Conservation (phyloP, 53 echinoderm and acorn worm genomes). For the Antedon mediterranea region DNA sequence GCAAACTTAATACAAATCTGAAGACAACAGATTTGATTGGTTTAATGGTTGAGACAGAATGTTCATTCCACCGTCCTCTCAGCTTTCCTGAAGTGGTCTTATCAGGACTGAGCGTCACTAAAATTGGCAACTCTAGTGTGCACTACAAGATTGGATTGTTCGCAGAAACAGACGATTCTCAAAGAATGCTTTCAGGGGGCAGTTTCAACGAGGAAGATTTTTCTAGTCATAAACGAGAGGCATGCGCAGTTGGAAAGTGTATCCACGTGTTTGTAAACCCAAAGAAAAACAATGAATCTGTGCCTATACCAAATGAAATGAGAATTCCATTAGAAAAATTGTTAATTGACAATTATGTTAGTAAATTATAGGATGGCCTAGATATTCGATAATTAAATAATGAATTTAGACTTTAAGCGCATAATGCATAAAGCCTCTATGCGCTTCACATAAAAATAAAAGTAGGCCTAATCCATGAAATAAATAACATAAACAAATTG, state of each 20-base stretch:
- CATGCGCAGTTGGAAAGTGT: conserved; percentile 65
- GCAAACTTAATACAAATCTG: conserved; percentile 30
- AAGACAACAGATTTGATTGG: conserved; percentile 34
- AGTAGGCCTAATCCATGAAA: no score
- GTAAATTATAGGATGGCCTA: conserved; percentile 3
- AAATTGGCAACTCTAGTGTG: conserved; percentile 69
- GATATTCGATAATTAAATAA: no score
- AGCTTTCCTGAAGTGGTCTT: conserved; percentile 48
- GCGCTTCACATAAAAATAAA: no score
- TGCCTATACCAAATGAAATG: conserved; percentile 11
- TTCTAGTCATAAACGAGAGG: conserved; percentile 8
- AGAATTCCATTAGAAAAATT: conserved; percentile 29
- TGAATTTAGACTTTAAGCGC: no score
- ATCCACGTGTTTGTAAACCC: conserved; percentile 71
- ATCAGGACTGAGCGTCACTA: conserved; percentile 43
- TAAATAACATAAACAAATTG: no score
- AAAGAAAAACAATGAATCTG: conserved; percentile 22
- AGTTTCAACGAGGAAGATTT: background rate
- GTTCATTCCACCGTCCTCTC: conserved; percentile 39
- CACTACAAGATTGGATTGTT: conserved; percentile 65
- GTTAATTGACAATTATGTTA: background rate
- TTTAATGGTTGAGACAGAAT: conserved; percentile 59
- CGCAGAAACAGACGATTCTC: conserved; percentile 11
- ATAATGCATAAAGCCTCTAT: no score
- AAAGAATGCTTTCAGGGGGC: no score